phyloP scores from a whole-genome alignment of 2,113 vertebrate species.

The Myrmecophaga tridactyla region DNA sequence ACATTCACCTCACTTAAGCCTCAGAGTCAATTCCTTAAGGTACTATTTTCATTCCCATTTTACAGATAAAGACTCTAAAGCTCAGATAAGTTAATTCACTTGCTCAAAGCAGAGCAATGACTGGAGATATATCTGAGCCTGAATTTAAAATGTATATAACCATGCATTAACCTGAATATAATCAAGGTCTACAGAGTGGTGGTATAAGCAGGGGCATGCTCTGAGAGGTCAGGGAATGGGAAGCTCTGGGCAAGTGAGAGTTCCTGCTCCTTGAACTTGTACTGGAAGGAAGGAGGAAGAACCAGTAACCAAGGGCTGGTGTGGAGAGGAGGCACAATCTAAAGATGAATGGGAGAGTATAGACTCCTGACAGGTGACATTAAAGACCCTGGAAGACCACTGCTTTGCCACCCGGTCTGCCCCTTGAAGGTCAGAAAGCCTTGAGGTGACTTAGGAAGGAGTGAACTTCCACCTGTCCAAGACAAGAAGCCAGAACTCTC shows the following conservation, averaged over 20 bases:
- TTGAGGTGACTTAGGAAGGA: not conserved
- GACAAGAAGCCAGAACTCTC: not conserved
- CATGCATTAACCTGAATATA: not conserved
- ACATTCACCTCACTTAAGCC: not conserved
- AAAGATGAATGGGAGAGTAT: not conserved
- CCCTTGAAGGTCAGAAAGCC: not conserved
- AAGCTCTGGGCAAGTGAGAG: not conserved
- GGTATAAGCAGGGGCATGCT: no score
- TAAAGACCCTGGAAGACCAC: not conserved
- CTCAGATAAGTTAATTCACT: not conserved
- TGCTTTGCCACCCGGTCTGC: not conserved
- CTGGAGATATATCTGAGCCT: not conserved
- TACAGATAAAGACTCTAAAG: not conserved
- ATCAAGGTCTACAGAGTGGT: not conserved
- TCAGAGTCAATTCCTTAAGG: not conserved
- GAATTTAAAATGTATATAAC: not conserved
- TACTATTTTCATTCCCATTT: not conserved
- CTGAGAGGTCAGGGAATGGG: not conserved
- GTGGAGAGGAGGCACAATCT: not conserved
- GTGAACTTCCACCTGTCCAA: not conserved
- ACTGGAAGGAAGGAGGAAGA: not conserved
- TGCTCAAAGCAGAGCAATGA: not conserved
- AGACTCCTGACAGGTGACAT: not conserved
- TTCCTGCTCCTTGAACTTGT: not conserved
- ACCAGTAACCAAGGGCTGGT: not conserved